Evolutionary conservation across 1,140 invertebrate species (phyloP).

Genomic region (Asbolus verrucosus): DNA sequence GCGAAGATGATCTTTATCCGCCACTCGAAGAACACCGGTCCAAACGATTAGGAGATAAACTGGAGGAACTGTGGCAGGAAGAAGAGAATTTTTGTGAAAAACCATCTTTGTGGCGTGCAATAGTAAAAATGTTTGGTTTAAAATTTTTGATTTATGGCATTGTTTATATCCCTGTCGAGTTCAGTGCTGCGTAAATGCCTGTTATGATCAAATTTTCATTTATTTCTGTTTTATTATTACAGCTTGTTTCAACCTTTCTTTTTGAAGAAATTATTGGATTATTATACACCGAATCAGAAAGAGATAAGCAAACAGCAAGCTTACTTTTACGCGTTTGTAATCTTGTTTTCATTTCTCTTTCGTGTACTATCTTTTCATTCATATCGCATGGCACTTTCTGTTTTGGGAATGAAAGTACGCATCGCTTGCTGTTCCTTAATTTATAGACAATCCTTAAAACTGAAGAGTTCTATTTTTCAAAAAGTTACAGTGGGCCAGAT

Average conservation of each 20-base stretch:
- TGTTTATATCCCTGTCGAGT: constrained; percentile 68
- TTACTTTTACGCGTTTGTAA: constrained; percentile 73
- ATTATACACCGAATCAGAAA: constrained; percentile 70
- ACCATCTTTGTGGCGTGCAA: constrained; percentile 63
- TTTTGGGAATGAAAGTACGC: constrained; percentile 80
- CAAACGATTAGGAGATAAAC: constrained; percentile 67
- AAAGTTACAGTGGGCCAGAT: constrained; percentile 85
- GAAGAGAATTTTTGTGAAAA: constrained; percentile 60
- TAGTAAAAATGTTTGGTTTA: constrained; percentile 63
- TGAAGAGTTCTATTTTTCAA: constrained; percentile 75
- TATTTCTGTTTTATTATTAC: not conserved
- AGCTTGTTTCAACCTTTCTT: constrained; percentile 55
- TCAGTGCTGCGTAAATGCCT: constrained; percentile 66
- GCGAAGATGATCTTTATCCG: constrained; percentile 58
- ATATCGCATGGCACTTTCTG: constrained; percentile 78
- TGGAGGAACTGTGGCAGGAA: constrained; percentile 70
- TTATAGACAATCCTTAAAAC: constrained; percentile 80
- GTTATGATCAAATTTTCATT: not conserved
- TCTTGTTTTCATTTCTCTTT: not conserved
- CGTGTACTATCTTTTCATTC: constrained; percentile 78
- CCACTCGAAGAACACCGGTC: constrained; percentile 54
- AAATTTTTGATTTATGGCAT: constrained; percentile 66
- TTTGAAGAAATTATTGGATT: constrained; percentile 69
- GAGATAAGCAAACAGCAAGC: constrained; percentile 68
- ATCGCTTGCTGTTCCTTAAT: constrained; percentile 84